Evolutionary conservation across 2,113 vertebrate genomes (phyloP), one percentile per base, ranked within the genome.

Genomic region (Pomatostomus ruficeps): DNA sequence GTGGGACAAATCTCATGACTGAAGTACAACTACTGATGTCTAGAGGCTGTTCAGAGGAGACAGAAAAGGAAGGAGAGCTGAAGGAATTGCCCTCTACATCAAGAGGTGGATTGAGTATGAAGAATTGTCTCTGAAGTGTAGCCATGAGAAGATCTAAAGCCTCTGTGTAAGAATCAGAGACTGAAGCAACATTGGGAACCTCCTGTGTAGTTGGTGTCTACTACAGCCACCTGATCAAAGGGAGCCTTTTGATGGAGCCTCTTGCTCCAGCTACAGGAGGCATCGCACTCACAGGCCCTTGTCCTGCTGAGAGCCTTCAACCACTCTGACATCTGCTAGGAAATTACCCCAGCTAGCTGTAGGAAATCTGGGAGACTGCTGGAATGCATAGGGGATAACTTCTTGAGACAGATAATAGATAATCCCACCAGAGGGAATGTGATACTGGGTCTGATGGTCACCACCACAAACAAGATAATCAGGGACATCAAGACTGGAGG

Each of bases 251-350:
- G 35, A 31, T 38, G 35, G 35, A 51, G 40, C 20, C 14, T 40
- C 26, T 23, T 23, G 20, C 67, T 51, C 35, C 67, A 51, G 35
- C 14, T 51, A 23, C 20, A 38, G 35, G 48, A 51, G 28, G 11
- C 46, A 38, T 38, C 1, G 0, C 25, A 49, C 20, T 22, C 4
- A 0, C 28, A 40, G 67, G 35, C 21, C 38, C 16, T 28, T 3
- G 4, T 36, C 45, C 46, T 67, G 10, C 66, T 68, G 25, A 45
- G 5, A 25, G 18, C 28, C 48, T 52, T 71, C 71, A 43, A 26
- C 7, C 12, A 43, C 12, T 26, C 51, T 21, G 13, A 54, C 22
- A 25, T 54, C 22, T 14, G 28, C 21, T 31, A 29, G 11, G 29
- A n/a, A 73, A 55, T 14, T 26, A 55, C 26, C 29, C 40, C 29